Evolutionary conservation across 2,888 invertebrate species (phyloP), one percentile per base, ranked within the genome.

Genomic region (Dromius quadrimaculatus): DNA sequence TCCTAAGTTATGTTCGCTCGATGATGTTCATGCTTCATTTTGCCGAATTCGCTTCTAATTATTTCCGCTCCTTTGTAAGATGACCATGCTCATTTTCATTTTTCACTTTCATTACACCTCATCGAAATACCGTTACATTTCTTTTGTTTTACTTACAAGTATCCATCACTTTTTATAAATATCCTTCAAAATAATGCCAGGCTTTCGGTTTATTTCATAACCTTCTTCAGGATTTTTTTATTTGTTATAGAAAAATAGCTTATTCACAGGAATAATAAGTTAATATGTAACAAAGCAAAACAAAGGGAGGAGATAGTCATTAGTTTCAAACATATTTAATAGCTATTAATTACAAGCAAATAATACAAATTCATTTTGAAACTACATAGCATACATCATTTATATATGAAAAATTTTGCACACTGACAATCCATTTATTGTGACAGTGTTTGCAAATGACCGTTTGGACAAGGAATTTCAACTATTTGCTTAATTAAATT

Each of bases 401-500:
- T 68, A 68, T 59, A 43, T 68, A 34, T 57, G 17, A 68, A 59
- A 68, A 59, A 59, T 68, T 54, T 59, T 68, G 45, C 43, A 38
- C 43, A 59, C 28, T 68, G 59, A 68, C 59, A 59, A 68, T 68
- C 43, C 68, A 68, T 68, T 68, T 59, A 22, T 23, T 28, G 59
- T 68, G 68, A 28, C 45, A 68, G 59, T 69, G 69, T 68, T 69
- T 74, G 75, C 72, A 76, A 76, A 76, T 76, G 77, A 77, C 76
- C 77, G 75, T 72, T 54, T 75, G 76, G 72, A 73, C 74, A 69
- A 62, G 76, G 77, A 76, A 77, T 77, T 73, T 71, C 73, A 77
- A 75, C 76, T 75, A 77, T 77, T 76, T 73, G 74, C 75, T 74
- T 77, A 77, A 77, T 77, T 76, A 77, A 77, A 76, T 68, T 77